Conservation (phyloP, 2,113 vertebrate genomes). For the Marcusenius ussheri region DNA sequence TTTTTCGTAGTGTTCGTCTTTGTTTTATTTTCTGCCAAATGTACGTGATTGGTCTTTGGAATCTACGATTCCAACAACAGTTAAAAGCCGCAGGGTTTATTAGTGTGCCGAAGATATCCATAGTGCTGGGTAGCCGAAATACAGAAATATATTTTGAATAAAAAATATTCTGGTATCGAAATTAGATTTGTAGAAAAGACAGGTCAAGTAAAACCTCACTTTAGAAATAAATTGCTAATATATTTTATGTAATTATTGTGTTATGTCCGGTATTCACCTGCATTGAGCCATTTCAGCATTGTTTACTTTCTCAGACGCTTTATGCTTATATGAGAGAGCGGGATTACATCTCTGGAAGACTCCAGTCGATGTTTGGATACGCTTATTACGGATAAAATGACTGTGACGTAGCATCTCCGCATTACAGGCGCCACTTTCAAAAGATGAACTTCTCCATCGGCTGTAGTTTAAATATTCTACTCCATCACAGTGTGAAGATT, state of each 20-base stretch:
- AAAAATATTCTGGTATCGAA: background rate
- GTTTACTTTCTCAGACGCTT: background rate
- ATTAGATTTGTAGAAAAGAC: background rate
- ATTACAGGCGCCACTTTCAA: slow-evolving; percentile 18
- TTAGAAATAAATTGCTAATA: background rate
- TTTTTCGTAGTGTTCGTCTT: background rate
- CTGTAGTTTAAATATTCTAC: background rate
- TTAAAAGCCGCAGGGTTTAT: background rate
- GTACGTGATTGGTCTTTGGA: background rate
- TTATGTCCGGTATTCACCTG: background rate
- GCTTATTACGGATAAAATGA: slow-evolving; percentile 4
- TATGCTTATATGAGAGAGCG: background rate
- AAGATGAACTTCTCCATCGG: background rate
- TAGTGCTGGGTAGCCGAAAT: background rate
- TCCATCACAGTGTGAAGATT: background rate
- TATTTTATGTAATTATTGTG: background rate
- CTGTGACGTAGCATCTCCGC: slow-evolving; percentile 5
- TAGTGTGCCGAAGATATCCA: background rate
- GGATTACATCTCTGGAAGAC: background rate
- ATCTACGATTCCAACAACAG: background rate
- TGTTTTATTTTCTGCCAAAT: background rate
- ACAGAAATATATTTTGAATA: background rate
- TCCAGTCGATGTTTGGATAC: background rate
- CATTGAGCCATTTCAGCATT: background rate
- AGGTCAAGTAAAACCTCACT: background rate